These are phyloP conservation scores for Fulmarus glacialis DNA, from an alignment of 2,113 vertebrate genomes.

Conservation along the genomic window DNA sequence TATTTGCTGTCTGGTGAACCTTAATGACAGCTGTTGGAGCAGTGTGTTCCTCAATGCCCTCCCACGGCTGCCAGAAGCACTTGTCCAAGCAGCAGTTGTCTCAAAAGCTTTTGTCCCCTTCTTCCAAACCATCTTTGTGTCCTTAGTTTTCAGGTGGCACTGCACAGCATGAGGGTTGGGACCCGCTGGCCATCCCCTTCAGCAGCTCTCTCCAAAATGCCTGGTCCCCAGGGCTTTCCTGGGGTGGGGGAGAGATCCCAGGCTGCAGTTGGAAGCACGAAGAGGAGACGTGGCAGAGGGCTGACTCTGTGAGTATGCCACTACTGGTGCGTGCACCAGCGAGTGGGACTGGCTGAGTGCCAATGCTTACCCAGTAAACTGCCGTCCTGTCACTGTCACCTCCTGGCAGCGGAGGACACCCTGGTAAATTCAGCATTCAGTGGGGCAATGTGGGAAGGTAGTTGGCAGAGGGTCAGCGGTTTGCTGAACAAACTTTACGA, in stretches of 20 bases:
- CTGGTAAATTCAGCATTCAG: neutral
- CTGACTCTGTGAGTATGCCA: neutral
- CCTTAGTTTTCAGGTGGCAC: neutral
- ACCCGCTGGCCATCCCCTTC: neutral
- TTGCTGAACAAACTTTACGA: neutral
- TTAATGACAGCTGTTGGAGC: neutral
- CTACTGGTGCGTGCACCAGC: rapidly evolving
- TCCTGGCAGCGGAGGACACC: neutral
- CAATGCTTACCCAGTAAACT: neutral
- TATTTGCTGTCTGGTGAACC: neutral
- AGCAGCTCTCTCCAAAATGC: neutral
- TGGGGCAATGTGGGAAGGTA: neutral
- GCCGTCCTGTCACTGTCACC: neutral
- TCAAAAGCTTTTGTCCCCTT: neutral
- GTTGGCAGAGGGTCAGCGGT: neutral
- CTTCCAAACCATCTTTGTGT: neutral
- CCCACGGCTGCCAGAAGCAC: neutral
- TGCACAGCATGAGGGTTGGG: neutral
- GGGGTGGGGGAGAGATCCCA: neutral
- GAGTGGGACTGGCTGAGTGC: neutral
- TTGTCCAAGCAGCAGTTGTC: neutral
- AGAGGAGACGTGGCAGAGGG: neutral
- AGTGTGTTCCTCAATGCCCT: neutral
- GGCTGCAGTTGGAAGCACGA: neutral
- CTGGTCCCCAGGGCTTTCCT: neutral